Evolutionary conservation across 2,888 invertebrate species (phyloP), one percentile per base, ranked within the genome.

Genomic region (Belgica antarctica): DNA sequence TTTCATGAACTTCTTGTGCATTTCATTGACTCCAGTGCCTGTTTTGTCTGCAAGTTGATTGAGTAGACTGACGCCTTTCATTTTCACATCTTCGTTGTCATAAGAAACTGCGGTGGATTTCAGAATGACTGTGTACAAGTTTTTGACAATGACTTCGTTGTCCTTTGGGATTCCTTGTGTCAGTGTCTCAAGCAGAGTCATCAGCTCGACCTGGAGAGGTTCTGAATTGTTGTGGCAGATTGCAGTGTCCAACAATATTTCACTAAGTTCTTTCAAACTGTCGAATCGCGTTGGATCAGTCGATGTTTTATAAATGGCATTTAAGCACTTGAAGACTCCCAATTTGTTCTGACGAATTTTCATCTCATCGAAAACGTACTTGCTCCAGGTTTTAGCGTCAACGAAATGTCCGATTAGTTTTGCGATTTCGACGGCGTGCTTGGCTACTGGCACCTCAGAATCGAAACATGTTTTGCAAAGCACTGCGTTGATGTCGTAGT

Each of bases 371-470:
- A 79, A 75, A 0, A 76, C 78, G 66, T 78, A 76, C 3, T 76
- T 73, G 22, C 76, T 76, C 80, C 80, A 80, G 22, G 78, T 77
- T 1, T 74, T 73, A 71, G 78, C 79, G 15, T 71, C 72, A 1
- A 80, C 70, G 2, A 80, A 73, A 1, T 77, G 75, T 1, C 80
- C 80, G 75, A 80, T 75, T 12, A 80, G 70, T 73, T 78, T 76
- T 0, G 79, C 75, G 1, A 78, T 78, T 71, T 78, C 77, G 10
- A 75, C 71, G 0, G 80, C 80, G 71, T 79, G 77, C 1, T 73
- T 74, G 0, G 74, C 73, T 0, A 79, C 76, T 4, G 57, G 12
- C 0, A 73, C 1, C 15, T 78, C 78, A 0, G 65, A n/a, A 72
- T 80, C 80, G 4, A 74, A 73, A 62, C 79, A 78, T 8, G 77